A percentile compares a stretch with the other conserved stretches of the same genome.
These are phyloP conservation scores for Rhabdophis nuchalis DNA, from an alignment of 2,797 vertebrate genomes.

Conservation along the genomic window DNA sequence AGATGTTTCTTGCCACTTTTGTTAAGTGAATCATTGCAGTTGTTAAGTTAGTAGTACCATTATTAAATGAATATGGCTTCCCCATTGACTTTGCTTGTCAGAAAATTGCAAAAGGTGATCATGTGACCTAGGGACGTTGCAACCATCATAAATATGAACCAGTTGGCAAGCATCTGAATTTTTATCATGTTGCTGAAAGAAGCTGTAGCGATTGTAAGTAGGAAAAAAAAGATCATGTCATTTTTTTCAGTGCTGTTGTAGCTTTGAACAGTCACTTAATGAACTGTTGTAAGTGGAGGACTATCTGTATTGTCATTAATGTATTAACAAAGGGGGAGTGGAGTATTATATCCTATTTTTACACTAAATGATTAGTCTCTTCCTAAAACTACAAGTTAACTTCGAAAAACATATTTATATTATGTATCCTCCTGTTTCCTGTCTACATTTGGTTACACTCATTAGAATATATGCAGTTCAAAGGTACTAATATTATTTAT, in stretches of 20 bases:
- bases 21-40: not conserved
- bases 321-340: too few relatives aligned
- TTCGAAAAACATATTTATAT: not conserved
- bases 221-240: not conserved
- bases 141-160: too few relatives aligned
- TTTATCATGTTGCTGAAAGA: too few relatives aligned
- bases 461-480: not conserved
- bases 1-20: not conserved
- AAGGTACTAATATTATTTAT: not conserved
- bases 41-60: not conserved
- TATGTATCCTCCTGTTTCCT: not conserved
- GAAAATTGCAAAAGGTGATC: too few relatives aligned
- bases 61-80: not conserved
- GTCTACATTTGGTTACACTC: not conserved
- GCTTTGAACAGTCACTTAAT: not conserved
- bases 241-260: not conserved
- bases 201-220: too few relatives aligned
- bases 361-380: not conserved
- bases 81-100: not conserved
- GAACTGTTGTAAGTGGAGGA: not conserved
- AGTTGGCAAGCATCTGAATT: too few relatives aligned
- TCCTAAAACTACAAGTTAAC: not conserved
- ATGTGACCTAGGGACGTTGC: too few relatives aligned
- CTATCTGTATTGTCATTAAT: not conserved
- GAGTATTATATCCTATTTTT: not conserved